phyloP scores from a whole-genome alignment of 2,113 vertebrate species.

The Lasiurus cinereus region DNA sequence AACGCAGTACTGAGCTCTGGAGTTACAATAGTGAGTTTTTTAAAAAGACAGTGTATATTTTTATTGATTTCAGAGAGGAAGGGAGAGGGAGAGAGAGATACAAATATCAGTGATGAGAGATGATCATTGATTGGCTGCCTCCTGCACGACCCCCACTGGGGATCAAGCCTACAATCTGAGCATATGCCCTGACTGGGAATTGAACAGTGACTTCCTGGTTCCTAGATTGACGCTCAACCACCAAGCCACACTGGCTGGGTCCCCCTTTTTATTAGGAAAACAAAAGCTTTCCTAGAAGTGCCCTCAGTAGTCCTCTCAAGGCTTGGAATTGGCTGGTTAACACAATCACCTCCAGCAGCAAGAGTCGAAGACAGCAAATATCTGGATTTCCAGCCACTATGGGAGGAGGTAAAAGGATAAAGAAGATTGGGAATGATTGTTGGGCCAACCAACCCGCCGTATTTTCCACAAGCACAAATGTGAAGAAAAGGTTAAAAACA shows the following conservation, averaged over 20 bases:
- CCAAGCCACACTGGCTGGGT: not conserved
- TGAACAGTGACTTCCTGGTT: too few relatives aligned
- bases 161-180: too few relatives aligned
- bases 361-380: not conserved
- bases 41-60: too few relatives aligned
- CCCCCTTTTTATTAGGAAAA: conserved; percentile 32
- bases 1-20: too few relatives aligned
- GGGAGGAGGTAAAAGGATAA: not conserved
- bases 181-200: too few relatives aligned
- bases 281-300: conserved; percentile 6
- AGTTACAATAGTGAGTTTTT: too few relatives aligned
- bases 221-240: too few relatives aligned
- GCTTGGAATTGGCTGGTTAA: not conserved
- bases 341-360: not conserved
- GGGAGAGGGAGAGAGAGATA: too few relatives aligned
- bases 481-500: conserved; percentile 25
- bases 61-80: too few relatives aligned
- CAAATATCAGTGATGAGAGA: too few relatives aligned
- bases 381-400: not conserved
- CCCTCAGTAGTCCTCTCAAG: not conserved
- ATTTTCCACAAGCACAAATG: conserved; percentile 30
- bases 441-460: not conserved
- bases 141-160: too few relatives aligned
- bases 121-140: too few relatives aligned
- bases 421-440: not conserved